Evolutionary conservation across 2,113 vertebrate species (phyloP), one percentile per base, ranked within the genome.

Genomic region (Proterorhinus semilunaris): DNA sequence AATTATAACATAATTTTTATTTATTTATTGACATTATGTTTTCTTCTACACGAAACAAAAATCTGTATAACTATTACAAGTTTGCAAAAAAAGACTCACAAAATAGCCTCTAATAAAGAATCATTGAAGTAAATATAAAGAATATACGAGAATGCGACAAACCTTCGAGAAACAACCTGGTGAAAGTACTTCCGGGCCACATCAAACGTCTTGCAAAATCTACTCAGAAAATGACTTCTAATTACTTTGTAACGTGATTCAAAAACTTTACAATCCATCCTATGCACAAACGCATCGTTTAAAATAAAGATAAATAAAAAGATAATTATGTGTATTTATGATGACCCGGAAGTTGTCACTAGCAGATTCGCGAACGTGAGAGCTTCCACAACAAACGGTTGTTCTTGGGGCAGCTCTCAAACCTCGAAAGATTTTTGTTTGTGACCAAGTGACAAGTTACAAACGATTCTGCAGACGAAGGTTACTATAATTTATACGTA

Each of bases 131-230:
- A 3, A 74, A 75, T 74, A 76, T 4, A 48, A 1, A 53, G 17
- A 21, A 68, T 2, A 27, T 1, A 17, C 0, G 0, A 64, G 67
- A 82, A 76, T 0, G 0, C 49, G 0, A 75, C 71, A 48, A 50
- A 72, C 45, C 13, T 90, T 85, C 83, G 53, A 61, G 72, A 88
- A 36, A 36, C 27, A 3, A 0, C 3, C 21, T 8, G 7, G 12
- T 8, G 4, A 12, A 72, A 82, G 21, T 68, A 81, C 75, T 90
- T 87, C 88, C 87, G 88, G 85, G 71, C 86, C 57, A 67, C 7
- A 1, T 54, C 1, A 27, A 17, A 36, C 2, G 27, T 36, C 27
- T 36, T 36, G 27, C 27, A 36, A 36, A 36, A 36, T 36, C 1
- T 36, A 3, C 46, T 47, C 46, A 7, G 4, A 47, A 47, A 8